phyloP scores from a whole-genome alignment of 2,113 vertebrate species.

The Planiliza haematocheilus region DNA sequence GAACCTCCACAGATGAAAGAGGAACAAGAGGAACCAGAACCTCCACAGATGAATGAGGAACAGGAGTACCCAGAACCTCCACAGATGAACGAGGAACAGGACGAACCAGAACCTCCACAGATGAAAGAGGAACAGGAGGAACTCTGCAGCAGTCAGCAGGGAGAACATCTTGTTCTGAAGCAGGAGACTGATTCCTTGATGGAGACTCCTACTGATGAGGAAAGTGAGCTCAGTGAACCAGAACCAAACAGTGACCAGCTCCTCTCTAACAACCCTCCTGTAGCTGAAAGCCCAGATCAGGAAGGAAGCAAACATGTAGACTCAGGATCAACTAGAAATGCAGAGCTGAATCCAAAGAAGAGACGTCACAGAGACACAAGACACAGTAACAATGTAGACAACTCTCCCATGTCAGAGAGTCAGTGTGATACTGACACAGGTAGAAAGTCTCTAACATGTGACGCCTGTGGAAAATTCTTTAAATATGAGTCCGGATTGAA shows the following conservation, averaged over 20 bases:
- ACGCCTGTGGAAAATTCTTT: conserved; percentile 17
- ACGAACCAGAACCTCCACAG: neutral
- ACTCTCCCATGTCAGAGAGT: neutral
- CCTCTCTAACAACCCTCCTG: neutral
- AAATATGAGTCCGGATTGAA: neutral
- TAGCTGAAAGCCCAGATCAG: too few species aligned
- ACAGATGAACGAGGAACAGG: neutral
- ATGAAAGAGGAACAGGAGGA: neutral
- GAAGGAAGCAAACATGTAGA: too few species aligned
- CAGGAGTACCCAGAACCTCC: neutral
- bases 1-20: too few species aligned
- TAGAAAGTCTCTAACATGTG: neutral
- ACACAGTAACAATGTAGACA: too few species aligned
- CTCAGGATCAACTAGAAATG: neutral
- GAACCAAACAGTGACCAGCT: neutral
- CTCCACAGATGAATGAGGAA: too few species aligned
- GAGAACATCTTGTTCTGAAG: neutral
- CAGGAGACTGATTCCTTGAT: neutral
- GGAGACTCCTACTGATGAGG: neutral
- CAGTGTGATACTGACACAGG: fast-evolving
- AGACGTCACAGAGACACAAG: neutral
- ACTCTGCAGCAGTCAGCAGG: neutral
- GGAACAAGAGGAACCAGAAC: neutral
- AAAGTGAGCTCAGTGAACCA: neutral
- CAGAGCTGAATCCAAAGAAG: neutral